Percentiles rank a stretch among this genome's conserved stretches.
Evolutionary conservation across 2,797 vertebrate genomes (phyloP).

Genomic region (Scleropages formosus): DNA sequence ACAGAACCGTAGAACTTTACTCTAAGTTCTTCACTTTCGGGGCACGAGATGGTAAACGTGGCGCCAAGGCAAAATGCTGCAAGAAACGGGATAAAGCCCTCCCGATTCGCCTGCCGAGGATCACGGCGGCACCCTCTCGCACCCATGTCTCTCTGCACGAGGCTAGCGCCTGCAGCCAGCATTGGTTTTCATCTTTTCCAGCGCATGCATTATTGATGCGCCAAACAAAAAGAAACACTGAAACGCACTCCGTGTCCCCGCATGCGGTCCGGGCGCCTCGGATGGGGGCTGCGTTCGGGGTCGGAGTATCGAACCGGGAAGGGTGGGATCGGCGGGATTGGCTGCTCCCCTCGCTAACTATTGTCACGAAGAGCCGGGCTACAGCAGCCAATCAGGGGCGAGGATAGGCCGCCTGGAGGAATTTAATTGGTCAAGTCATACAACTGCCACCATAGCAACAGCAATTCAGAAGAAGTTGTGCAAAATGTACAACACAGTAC

Average conservation of each 20-base stretch:
- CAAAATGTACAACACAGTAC: slow-evolving; percentile 11
- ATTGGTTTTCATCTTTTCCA: slow-evolving; percentile 69
- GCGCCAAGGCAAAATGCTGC: too few species aligned
- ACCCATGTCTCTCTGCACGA: not conserved
- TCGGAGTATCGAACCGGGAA: slow-evolving; percentile 13
- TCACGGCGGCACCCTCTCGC: not conserved
- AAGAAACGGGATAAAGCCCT: too few species aligned
- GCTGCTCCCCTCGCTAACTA: slow-evolving; percentile 12
- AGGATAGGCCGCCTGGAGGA: slow-evolving; percentile 4
- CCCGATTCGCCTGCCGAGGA: not conserved
- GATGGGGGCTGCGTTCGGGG: not conserved
- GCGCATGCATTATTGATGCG: slow-evolving; percentile 70
- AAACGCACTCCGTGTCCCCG: slow-evolving; percentile 42
- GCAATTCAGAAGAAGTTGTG: slow-evolving; percentile 26
- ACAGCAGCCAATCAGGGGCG: slow-evolving; percentile 19
- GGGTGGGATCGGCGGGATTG: slow-evolving; percentile 10
- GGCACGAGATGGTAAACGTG: too few species aligned
- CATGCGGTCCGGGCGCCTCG: not conserved
- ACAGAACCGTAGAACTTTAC: too few species aligned
- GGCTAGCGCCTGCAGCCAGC: slow-evolving; percentile 36
- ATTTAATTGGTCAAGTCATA: slow-evolving; percentile 24
- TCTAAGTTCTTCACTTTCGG: too few species aligned
- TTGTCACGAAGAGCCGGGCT: slow-evolving; percentile 13
- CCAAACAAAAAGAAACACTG: slow-evolving; percentile 58
- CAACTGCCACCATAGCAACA: slow-evolving; percentile 32